Conservation (phyloP, 2,797 vertebrate species). For the Carapus acus region DNA sequence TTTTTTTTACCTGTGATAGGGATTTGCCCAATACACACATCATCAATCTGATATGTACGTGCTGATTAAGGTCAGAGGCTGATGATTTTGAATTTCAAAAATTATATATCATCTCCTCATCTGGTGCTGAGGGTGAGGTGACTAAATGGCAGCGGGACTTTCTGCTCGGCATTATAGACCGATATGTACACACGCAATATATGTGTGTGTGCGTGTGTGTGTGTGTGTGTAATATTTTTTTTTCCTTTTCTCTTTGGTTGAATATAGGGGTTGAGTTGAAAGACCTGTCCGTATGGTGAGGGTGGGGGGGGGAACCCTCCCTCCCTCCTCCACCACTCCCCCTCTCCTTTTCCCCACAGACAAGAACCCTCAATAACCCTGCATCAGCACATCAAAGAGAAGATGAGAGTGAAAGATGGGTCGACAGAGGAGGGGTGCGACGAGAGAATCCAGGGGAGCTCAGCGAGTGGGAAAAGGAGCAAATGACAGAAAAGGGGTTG, state of each 20-base stretch:
- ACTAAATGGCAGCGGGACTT: conserved; percentile 32
- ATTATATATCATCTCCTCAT: conserved; percentile 21
- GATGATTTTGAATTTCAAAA: conserved; percentile 18
- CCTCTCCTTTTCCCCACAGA: conserved; percentile 41
- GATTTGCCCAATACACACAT: conserved; percentile 24
- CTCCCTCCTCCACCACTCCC: conserved; percentile 8
- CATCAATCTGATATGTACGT: conserved; percentile 23
- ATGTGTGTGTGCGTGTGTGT: conserved; percentile 12
- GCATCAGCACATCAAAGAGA: conserved; percentile 64
- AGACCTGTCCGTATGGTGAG: conserved; percentile 37
- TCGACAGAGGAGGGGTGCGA: conserved; percentile 34
- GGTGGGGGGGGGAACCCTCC: background rate
- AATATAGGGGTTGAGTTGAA: conserved; percentile 44
- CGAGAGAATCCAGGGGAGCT: conserved; percentile 40
- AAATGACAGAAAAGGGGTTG: conserved; percentile 1
- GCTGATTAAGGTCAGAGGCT: conserved; percentile 13
- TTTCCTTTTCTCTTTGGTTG: conserved; percentile 16
- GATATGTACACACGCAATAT: conserved; percentile 20
- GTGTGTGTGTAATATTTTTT: conserved; percentile 10
- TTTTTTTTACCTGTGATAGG: no score
- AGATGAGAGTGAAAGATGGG: conserved; percentile 59
- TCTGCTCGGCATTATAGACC: conserved; percentile 24
- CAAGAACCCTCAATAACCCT: conserved; percentile 58
- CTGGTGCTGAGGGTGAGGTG: conserved; percentile 19
- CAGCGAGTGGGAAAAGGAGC: conserved; percentile 27